Evolutionary conservation across 2,888 invertebrate genomes (phyloP), one percentile per base, ranked within the genome.

Genomic region (Flexamia atlantica): DNA sequence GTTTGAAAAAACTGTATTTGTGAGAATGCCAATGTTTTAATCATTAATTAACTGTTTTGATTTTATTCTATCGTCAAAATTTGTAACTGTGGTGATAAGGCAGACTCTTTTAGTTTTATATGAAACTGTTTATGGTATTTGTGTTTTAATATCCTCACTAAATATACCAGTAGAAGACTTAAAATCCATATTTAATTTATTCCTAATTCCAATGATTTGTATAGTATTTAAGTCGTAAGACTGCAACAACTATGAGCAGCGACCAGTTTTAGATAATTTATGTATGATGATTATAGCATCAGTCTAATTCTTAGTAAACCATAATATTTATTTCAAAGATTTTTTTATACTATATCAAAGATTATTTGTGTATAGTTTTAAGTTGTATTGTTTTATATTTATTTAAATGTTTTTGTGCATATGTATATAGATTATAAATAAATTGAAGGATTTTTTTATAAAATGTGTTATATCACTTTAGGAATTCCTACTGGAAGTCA

Each of bases 371-470:
- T 28, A 30, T 64, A 64, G 64, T 64, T 28, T 64, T 64, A 64
- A 53, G 53, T 23, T 1, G 28, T 64, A 17, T 28, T 28, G 64
- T 64, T 64, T 64, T 23, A 46, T 57, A 57, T 57, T 64, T 64
- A 64, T 64, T 64, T 25, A 64, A 20, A 28, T 28, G 64, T 64
- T 64, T 28, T 14, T 64, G 28, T 64, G 12, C 17, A 25, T 64
- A 64, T 64, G 64, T 64, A 64, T 14, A 64, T 64, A 64, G 64
- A 64, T 30, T 28, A 20, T 25, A 14, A 64, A 53, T 53, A 23
- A n/a, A 53, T 23, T 2, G 23, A 23, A 4, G 2, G 20, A 23
- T 4, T 53, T 53, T 53, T 46, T 53, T 53, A 23, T 53, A 53
- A n/a, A 53, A 23, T 53, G 7, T 23, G 23, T 53, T 23, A 53